Conservation (phyloP, 2,888 invertebrate genomes). For the Caradrina clavipalpis region DNA sequence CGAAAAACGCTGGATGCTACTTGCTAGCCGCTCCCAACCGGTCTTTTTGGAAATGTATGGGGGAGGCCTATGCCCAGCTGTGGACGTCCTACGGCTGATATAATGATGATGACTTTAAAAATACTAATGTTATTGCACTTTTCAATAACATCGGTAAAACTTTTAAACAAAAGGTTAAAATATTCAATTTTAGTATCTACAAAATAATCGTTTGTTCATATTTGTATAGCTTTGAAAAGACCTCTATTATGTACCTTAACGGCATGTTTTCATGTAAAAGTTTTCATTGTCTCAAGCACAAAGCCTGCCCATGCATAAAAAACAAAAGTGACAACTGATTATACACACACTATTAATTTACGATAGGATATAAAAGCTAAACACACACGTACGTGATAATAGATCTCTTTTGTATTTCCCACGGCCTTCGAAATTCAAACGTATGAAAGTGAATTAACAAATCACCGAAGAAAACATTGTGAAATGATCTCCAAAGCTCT, state of each 20-base stretch:
- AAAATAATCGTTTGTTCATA: background rate
- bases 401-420: slow-evolving; percentile 52
- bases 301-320: slow-evolving; percentile 31
- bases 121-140: too few species aligned
- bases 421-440: slow-evolving; percentile 40
- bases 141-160: too few species aligned
- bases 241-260: background rate
- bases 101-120: too few species aligned
- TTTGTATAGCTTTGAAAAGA: slow-evolving; percentile 15
- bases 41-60: too few species aligned
- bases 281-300: slow-evolving; percentile 7
- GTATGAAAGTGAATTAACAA: slow-evolving; percentile 43
- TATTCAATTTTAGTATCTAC: too few species aligned
- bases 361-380: slow-evolving; percentile 33
- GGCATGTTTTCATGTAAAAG: slow-evolving; percentile 8
- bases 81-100: too few species aligned
- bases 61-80: too few species aligned
- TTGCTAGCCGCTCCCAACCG: too few species aligned
- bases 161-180: too few species aligned
- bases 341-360: slow-evolving; percentile 45
- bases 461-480: slow-evolving; percentile 47
- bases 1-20: too few species aligned
- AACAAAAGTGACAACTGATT: slow-evolving; percentile 46
- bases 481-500: slow-evolving; percentile 49
- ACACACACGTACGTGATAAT: slow-evolving; percentile 21